Conservation (phyloP, 2,113 vertebrate genomes). For the Phaethornis superciliosus region DNA sequence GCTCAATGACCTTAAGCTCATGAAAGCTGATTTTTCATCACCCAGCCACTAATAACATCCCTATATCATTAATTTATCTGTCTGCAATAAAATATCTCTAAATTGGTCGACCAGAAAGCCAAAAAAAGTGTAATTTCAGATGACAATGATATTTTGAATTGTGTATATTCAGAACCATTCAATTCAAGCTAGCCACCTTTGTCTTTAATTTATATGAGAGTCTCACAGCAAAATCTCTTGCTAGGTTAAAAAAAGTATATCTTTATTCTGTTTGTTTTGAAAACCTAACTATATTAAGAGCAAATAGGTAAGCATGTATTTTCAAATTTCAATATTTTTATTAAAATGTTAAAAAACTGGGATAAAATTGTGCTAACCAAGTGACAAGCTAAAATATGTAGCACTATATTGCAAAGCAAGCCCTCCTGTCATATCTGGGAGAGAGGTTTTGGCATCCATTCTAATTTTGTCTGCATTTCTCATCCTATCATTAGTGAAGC, state of each 20-base stretch:
- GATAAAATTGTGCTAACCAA: conserved; percentile 5
- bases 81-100: not conserved
- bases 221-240: not conserved
- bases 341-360: not conserved
- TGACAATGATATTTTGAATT: not conserved
- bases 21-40: not conserved
- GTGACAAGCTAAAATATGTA: conserved; percentile 50
- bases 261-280: not conserved
- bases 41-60: not conserved
- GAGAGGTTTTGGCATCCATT: conserved; percentile 24
- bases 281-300: not conserved
- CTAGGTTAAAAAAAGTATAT: not conserved
- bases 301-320: not conserved
- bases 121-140: not conserved
- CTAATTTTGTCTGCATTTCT: not conserved
- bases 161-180: not conserved
- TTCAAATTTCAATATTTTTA: conserved; percentile 12
- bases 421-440: conserved; percentile 30
- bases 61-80: not conserved
- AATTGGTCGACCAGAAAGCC: not conserved
- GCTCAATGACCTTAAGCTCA: not conserved
- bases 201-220: not conserved
- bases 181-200: not conserved
- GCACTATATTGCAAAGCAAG: not conserved
- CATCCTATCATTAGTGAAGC: not conserved